Evolutionary conservation across 2,888 invertebrate species (phyloP).

Genomic region (Clunio marinus): DNA sequence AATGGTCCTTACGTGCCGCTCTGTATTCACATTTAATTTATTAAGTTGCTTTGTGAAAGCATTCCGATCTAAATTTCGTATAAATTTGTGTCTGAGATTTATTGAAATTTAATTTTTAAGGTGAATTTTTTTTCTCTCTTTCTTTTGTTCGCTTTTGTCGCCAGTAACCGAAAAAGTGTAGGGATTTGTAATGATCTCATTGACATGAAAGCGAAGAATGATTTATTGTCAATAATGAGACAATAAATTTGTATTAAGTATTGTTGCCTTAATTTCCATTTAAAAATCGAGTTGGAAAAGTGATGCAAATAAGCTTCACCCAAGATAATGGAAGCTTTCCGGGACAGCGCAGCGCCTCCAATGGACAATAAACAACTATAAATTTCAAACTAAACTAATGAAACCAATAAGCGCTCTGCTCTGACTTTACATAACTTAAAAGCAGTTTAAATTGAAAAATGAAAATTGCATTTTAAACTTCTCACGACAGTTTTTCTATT

Average conservation of each 20-base stretch:
- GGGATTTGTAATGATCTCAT: slow-evolving; percentile 36
- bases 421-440: no score
- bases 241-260: slow-evolving; percentile 28
- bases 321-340: no score
- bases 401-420: neutral
- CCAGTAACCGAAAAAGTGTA: neutral
- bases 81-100: neutral
- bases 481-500: neutral
- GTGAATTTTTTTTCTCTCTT: neutral
- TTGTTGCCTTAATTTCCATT: slow-evolving; percentile 31
- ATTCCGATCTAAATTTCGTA: neutral
- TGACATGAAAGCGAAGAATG: slow-evolving; percentile 30
- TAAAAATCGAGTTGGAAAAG: neutral
- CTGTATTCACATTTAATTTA: slow-evolving; percentile 27
- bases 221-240: slow-evolving; percentile 24
- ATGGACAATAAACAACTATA: neutral
- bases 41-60: slow-evolving; percentile 4
- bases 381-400: neutral
- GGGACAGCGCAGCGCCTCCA: neutral
- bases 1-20: slow-evolving; percentile 16
- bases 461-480: neutral
- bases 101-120: neutral
- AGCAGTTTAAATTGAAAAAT: no score
- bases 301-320: slow-evolving; percentile 10
- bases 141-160: neutral